Conservation (phyloP, 2,888 invertebrate species). For the Tillus elongatus region DNA sequence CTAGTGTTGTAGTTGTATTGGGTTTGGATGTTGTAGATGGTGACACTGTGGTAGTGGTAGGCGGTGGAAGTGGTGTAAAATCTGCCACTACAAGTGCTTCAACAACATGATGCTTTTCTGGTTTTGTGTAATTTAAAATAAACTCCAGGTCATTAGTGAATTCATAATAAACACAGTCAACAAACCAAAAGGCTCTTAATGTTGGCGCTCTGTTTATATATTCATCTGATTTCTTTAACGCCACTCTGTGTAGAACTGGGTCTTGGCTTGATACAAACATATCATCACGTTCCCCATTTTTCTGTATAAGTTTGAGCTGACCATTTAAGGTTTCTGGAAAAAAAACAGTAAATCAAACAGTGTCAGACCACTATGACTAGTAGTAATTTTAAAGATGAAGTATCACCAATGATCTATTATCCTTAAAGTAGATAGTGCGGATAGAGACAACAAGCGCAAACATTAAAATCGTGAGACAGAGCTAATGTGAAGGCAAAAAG, state of each 20-base stretch:
- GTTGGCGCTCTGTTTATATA: constrained; percentile 50
- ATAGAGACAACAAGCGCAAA: too few species aligned
- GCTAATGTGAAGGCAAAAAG: too few species aligned
- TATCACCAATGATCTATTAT: too few species aligned
- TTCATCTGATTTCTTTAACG: constrained; percentile 52
- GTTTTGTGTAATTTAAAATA: constrained; percentile 53
- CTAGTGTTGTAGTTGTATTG: constrained; percentile 29
- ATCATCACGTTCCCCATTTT: constrained; percentile 46
- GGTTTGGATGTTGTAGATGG: constrained; percentile 32
- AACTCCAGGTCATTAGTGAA: constrained; percentile 53
- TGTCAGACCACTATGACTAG: too few species aligned
- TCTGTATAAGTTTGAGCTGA: constrained; percentile 54
- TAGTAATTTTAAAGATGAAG: too few species aligned
- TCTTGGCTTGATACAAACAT: constrained; percentile 57
- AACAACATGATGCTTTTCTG: constrained; percentile 51
- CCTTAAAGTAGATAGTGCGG: too few species aligned
- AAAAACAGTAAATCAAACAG: constrained; percentile 14
- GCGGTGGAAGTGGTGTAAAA: constrained; percentile 50
- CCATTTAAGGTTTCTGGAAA: constrained; percentile 59
- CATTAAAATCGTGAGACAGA: too few species aligned
- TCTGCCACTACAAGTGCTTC: constrained; percentile 66
- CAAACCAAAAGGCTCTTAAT: constrained; percentile 66
- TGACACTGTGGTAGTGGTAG: constrained; percentile 35
- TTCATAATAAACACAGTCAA: constrained; percentile 65
- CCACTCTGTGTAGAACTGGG: constrained; percentile 50